A percentile compares a stretch with the other conserved stretches of the same genome.
Conservation (phyloP, 2,888 invertebrate genomes). For the Crepidodera aurea region DNA sequence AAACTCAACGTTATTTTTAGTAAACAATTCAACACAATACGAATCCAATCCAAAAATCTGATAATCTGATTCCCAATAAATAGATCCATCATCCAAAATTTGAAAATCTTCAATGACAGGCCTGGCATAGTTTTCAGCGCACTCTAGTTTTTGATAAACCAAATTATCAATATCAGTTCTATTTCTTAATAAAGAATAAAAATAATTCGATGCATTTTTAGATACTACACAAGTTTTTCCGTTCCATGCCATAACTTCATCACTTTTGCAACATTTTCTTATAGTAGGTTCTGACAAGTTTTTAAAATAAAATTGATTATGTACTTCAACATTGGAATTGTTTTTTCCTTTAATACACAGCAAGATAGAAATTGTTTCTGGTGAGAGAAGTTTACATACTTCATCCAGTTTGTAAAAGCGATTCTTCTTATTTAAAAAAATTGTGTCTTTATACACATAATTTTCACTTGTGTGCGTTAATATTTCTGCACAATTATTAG, state of each 20-base stretch:
- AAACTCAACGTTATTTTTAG: conserved; percentile 1
- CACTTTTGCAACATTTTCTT: conserved; percentile 39
- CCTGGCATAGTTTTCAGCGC: conserved; percentile 1
- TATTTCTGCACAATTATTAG: background rate
- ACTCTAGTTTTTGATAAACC: conserved; percentile 12
- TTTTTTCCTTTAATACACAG: background rate
- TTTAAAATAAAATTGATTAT: background rate
- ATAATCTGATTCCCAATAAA: conserved; percentile 16
- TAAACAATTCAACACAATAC: conserved; percentile 34
- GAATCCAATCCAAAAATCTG: conserved; percentile 10
- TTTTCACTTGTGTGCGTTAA: too few relatives aligned
- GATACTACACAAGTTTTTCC: conserved; percentile 15
- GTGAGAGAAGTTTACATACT: background rate
- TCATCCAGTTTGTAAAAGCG: background rate
- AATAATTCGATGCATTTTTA: background rate
- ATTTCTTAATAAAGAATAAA: background rate
- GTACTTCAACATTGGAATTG: too few relatives aligned
- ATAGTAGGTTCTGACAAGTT: background rate
- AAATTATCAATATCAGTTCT: conserved; percentile 8
- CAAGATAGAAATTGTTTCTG: background rate
- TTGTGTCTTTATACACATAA: background rate
- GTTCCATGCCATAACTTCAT: conserved; percentile 28
- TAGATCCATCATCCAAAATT: conserved; percentile 13
- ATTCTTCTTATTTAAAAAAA: background rate
- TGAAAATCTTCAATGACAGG: conserved; percentile 10